phyloP scores from a whole-genome alignment of 2,113 vertebrate species.

The Caloenas nicobarica region DNA sequence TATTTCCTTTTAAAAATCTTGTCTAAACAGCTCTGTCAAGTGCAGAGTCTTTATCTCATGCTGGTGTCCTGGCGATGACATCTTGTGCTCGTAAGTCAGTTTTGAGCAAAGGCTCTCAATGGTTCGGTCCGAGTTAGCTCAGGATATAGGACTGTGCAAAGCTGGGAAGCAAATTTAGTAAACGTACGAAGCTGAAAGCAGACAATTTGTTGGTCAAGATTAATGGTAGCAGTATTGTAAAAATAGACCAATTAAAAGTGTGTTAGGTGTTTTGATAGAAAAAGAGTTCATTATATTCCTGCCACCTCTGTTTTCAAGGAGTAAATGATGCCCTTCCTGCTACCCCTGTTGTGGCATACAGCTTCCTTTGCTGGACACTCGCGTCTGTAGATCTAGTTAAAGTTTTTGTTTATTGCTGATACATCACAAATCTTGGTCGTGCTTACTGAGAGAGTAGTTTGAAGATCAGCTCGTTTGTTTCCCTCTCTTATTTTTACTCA shows the following conservation, averaged over 20 bases:
- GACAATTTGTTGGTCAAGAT: background rate
- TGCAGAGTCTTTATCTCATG: background rate
- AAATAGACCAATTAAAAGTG: background rate
- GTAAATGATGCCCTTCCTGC: background rate
- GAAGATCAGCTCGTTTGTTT: background rate
- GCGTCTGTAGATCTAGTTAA: background rate
- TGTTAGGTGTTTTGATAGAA: background rate
- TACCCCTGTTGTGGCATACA: background rate
- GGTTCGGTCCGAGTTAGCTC: background rate
- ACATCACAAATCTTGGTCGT: background rate
- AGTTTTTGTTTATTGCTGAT: background rate
- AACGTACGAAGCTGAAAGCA: background rate
- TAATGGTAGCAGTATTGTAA: background rate
- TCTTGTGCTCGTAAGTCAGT: background rate
- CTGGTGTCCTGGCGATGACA: background rate
- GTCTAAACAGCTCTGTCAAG: background rate
- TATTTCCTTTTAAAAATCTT: background rate
- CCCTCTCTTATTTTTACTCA: background rate
- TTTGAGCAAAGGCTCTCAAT: background rate
- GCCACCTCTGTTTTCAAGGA: background rate
- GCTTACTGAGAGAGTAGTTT: background rate
- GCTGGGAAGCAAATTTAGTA: background rate
- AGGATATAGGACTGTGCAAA: background rate
- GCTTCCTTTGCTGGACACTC: background rate
- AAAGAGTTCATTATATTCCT: background rate